Evolutionary conservation across 2,888 invertebrate genomes (phyloP), one percentile per base, ranked within the genome.

Genomic region (Melitaea athalia): DNA sequence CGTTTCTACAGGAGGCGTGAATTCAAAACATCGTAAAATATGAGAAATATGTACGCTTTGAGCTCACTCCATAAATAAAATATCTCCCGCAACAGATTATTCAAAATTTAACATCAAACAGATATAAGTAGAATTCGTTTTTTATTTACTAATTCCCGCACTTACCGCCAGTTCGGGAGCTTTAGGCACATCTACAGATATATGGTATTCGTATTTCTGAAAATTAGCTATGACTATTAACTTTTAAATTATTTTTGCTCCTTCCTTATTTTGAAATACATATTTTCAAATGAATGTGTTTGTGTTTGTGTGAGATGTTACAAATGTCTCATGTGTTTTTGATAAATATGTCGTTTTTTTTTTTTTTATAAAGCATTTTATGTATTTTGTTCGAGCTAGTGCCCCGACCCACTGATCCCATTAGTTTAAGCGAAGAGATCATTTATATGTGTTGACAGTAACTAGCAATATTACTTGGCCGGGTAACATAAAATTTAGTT

Each of bases 1-100:
- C 77, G 78, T 77, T 77, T 73, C 78, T 80, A 81, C 79, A 77
- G 78, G 80, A 78, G 82, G 82, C 84, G 84, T 87, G 86, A 87
- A 89, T 89, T 90, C 88, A 85, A 88, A 89, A 85, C 82, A 79
- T 89, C 89, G 88, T 91, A 89, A 90, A 91, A 88, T 89, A 87
- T 89, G 89, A 89, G 89, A 68, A 68, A 70, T 70, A 70, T 62
- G 59, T 64, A 52, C 45, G 47, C 63, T 50, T 64, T 61, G 59
- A 62, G 15, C 17, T 49, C 11, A 52, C 15, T 49, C 50, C 61
- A 47, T 38, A 17, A 47, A 59, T 47, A 17, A 47, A 59, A 63
- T 52, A 14, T 52, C 52, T 38, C 59, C 61, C 45, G 55, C 65
- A 66, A 64, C 17, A 50, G 66, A 65, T 57, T 65, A 64, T 69